Percentiles rank a stretch among this genome's conserved stretches.
phyloP scores from a whole-genome alignment of 1,140 invertebrate species.

The Zaprionus ghesquierei region DNA sequence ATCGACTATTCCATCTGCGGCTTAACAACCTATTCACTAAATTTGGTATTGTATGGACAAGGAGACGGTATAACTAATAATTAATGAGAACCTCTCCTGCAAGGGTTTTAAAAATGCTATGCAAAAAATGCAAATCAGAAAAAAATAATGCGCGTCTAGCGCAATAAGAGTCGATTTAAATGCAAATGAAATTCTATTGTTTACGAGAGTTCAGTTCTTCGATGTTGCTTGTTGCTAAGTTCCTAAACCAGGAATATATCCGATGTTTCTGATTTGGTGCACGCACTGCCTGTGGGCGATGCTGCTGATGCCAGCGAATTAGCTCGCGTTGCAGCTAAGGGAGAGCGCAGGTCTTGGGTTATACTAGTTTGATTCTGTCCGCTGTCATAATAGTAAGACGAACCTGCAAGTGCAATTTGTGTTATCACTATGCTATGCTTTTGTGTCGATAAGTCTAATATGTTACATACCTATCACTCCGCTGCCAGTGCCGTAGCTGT shows the following conservation, averaged over 20 bases:
- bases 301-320: conserved; percentile 88
- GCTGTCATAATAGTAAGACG: conserved; percentile 86
- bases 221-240: neutral
- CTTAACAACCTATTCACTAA: no score
- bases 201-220: conserved; percentile 40
- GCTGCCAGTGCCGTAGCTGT: conserved; percentile 88
- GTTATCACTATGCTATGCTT: neutral
- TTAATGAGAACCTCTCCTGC: neutral
- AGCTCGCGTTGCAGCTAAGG: conserved; percentile 87
- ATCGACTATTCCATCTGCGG: no score
- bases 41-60: no score
- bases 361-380: conserved; percentile 83
- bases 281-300: conserved; percentile 88
- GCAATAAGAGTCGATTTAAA: conserved; percentile 42
- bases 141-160: neutral
- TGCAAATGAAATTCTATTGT: conserved; percentile 45
- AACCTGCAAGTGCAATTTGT: conserved; percentile 83
- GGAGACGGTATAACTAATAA: no score
- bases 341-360: conserved; percentile 85
- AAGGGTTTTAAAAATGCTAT: no score
- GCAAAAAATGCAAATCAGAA: neutral
- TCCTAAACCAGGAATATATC: conserved; percentile 81
- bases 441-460: no score
- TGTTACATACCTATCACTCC: conserved; percentile 87
- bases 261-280: conserved; percentile 86